Evolutionary conservation across 92 coral and sea anemone genomes (phyloP).

Genomic region (Bergia puertoricense): DNA sequence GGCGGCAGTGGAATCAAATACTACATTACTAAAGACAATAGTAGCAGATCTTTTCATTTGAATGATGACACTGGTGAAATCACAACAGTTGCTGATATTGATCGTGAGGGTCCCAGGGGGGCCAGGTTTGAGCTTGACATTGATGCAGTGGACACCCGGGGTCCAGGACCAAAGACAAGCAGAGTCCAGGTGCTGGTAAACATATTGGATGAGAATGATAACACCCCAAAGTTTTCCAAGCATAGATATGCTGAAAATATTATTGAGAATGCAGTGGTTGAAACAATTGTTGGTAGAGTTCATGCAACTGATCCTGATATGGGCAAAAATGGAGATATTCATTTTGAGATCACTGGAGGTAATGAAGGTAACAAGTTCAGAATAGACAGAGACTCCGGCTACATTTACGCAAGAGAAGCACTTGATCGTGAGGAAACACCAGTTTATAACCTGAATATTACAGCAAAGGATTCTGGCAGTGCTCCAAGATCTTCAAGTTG

Average conservation of each 20-base stretch:
- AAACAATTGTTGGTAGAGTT: conserved; percentile 59
- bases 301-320: conserved; percentile 65
- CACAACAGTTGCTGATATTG: conserved; percentile 55
- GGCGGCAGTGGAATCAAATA: conserved; percentile 64
- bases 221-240: conserved; percentile 72
- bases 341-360: conserved; percentile 66
- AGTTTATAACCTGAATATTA: conserved; percentile 66
- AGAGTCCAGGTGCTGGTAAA: conserved; percentile 53
- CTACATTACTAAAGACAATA: conserved; percentile 81
- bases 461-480: conserved; percentile 81
- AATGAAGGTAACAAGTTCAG: conserved; percentile 60
- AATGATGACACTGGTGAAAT: conserved; percentile 70
- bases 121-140: conserved; percentile 62
- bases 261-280: conserved; percentile 58
- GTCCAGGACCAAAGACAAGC: conserved; percentile 64
- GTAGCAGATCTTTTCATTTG: conserved; percentile 70
- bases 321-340: conserved; percentile 62
- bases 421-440: conserved; percentile 63
- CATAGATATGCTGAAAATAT: conserved; percentile 48
- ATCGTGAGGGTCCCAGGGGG: conserved; percentile 76
- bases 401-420: conserved; percentile 46
- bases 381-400: conserved; percentile 68
- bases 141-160: conserved; percentile 77
- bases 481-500: conserved; percentile 67
- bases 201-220: conserved; percentile 80